Conservation (phyloP, 2,888 invertebrate species). For the Andrena praecox region DNA sequence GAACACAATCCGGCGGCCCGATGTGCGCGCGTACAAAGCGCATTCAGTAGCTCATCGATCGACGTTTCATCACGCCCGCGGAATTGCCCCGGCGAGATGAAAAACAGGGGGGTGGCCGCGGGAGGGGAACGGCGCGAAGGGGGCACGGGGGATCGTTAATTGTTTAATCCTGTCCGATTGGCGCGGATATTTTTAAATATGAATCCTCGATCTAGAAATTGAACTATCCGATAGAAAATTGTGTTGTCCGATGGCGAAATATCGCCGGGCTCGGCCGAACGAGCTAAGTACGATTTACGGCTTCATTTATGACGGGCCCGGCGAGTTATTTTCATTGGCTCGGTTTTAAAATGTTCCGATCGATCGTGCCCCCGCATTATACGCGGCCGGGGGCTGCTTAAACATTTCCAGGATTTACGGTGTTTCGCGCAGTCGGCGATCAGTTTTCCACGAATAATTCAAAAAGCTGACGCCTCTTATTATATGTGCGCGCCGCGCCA, state of each 20-base stretch:
- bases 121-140: neutral
- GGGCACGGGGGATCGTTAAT: constrained; percentile 50
- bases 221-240: constrained; percentile 61
- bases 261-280: constrained; percentile 28
- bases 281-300: constrained; percentile 53
- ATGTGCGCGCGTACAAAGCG: constrained; percentile 42
- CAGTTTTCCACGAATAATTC: constrained; percentile 51
- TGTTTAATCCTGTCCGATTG: constrained; percentile 61
- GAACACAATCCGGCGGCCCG: constrained; percentile 55
- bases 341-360: constrained; percentile 58
- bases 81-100: constrained; percentile 51
- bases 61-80: constrained; percentile 57
- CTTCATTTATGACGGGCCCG: constrained; percentile 57
- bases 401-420: constrained; percentile 50
- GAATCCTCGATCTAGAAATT: constrained; percentile 55
- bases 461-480: constrained; percentile 48
- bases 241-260: constrained; percentile 49
- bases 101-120: constrained; percentile 38
- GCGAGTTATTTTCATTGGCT: constrained; percentile 57
- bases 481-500: constrained; percentile 35
- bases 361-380: constrained; percentile 48
- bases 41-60: constrained; percentile 60
- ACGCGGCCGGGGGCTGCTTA: constrained; percentile 46
- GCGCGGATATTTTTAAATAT: constrained; percentile 62
- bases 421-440: constrained; percentile 43